Conservation (phyloP, 2,797 vertebrate genomes). For the Austrolebias charrua region DNA sequence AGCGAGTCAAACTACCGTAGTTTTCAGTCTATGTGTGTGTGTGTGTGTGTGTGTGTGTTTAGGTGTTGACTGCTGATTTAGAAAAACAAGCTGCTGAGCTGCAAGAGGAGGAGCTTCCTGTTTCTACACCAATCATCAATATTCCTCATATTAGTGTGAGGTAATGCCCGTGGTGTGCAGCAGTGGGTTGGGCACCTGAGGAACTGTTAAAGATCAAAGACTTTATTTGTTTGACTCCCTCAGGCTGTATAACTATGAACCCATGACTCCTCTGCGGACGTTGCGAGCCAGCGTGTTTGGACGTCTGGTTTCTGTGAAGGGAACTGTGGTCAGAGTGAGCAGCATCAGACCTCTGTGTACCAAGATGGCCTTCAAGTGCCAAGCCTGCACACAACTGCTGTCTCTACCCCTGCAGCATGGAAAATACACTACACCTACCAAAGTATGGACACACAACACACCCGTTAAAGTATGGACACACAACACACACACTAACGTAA, state of each 20-base stretch:
- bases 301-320: conserved; percentile 87
- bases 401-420: conserved; percentile 87
- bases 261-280: conserved; percentile 85
- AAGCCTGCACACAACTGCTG: conserved; percentile 81
- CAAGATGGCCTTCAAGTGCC: conserved; percentile 89
- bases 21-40: no score
- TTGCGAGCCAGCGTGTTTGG: conserved; percentile 92
- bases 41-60: conserved; percentile 12
- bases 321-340: conserved; percentile 93
- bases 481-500: neutral
- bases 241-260: conserved; percentile 95
- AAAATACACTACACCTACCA: conserved; percentile 88
- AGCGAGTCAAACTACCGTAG: no score
- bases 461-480: neutral
- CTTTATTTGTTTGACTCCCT: neutral
- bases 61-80: conserved; percentile 94
- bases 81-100: conserved; percentile 90
- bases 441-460: conserved; percentile 70
- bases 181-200: neutral
- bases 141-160: conserved; percentile 91
- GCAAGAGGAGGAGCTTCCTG: conserved; percentile 85
- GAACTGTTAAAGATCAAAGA: accelerated
- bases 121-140: conserved; percentile 84
- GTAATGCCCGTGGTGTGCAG: conserved; percentile 60
- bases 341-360: conserved; percentile 93